These are phyloP conservation scores for Lophotis ruficrista DNA, from an alignment of 2,113 vertebrate genomes.

Conservation along the genomic window DNA sequence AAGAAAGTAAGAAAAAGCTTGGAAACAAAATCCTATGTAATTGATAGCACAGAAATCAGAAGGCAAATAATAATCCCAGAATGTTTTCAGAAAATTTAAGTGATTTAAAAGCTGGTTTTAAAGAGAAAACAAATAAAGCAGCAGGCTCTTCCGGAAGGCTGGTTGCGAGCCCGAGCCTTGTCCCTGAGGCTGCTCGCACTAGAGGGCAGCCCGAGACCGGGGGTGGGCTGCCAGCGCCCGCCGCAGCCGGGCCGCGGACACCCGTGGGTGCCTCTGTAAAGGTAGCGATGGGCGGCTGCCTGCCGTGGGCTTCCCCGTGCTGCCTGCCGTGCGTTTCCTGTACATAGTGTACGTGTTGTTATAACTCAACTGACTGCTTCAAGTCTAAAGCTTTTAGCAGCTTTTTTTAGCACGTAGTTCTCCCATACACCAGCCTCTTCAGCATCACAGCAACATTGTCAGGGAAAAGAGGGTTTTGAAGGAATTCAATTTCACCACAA, in stretches of 20 bases:
- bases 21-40: neutral
- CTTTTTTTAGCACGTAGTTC: neutral
- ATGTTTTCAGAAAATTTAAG: neutral
- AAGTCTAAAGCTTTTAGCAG: neutral
- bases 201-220: slow-evolving; percentile 57
- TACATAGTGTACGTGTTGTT: accelerated
- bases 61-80: neutral
- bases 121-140: accelerated
- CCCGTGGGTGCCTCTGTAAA: too few species aligned
- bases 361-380: neutral
- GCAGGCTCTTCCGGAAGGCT: neutral
- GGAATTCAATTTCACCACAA: neutral
- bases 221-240: neutral
- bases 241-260: too few species aligned
- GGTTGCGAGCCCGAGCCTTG: neutral
- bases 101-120: neutral
- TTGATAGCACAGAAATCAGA: neutral
- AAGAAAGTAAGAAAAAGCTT: neutral
- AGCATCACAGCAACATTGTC: neutral
- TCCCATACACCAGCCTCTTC: neutral
- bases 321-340: accelerated
- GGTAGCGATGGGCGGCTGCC: too few species aligned
- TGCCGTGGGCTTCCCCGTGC: too few species aligned
- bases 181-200: neutral
- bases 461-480: neutral